These are phyloP conservation scores for Oryzias sinensis DNA, from an alignment of 2,797 vertebrate species.

Conservation along the genomic window DNA sequence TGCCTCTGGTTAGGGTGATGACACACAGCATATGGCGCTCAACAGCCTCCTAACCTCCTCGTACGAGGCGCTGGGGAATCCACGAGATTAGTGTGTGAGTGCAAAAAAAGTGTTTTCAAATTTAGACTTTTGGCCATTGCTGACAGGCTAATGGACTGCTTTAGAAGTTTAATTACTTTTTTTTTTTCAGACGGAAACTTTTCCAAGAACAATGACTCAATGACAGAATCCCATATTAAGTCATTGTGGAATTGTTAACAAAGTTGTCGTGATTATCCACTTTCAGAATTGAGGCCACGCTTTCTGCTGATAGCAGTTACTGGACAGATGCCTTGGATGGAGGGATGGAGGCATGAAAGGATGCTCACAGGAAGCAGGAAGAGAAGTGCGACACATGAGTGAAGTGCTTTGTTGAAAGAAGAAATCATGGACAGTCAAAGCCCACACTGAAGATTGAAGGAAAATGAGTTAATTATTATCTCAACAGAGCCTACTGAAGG, in stretches of 20 bases:
- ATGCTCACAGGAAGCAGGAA: not conserved
- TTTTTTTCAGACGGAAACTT: slow-evolving; percentile 41
- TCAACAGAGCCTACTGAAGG: no score
- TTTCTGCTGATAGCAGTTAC: slow-evolving; percentile 26
- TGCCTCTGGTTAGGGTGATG: slow-evolving; percentile 65
- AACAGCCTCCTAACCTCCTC: slow-evolving; percentile 38
- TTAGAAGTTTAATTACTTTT: slow-evolving; percentile 56
- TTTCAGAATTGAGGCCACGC: slow-evolving; percentile 15
- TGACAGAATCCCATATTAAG: slow-evolving; percentile 30
- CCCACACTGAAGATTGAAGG: no score
- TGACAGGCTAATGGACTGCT: slow-evolving; percentile 33
- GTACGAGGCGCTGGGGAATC: slow-evolving; percentile 28
- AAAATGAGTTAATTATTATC: no score
- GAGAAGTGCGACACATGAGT: not conserved
- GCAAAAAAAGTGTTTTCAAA: slow-evolving; percentile 34
- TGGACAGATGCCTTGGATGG: slow-evolving; percentile 28
- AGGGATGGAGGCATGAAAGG: slow-evolving; percentile 14
- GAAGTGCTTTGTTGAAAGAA: not conserved
- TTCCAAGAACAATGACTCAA: slow-evolving; percentile 41
- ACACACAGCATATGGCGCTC: slow-evolving; percentile 61
- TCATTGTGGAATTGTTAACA: slow-evolving; percentile 53
- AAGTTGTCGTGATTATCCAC: slow-evolving; percentile 38
- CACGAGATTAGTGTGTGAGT: slow-evolving; percentile 33
- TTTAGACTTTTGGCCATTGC: slow-evolving; percentile 37
- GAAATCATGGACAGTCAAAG: no score